A percentile compares a stretch with the other conserved stretches of the same genome.
Evolutionary conservation across 2,113 vertebrate genomes (phyloP).

Genomic region (Chlamydotis undulata): DNA sequence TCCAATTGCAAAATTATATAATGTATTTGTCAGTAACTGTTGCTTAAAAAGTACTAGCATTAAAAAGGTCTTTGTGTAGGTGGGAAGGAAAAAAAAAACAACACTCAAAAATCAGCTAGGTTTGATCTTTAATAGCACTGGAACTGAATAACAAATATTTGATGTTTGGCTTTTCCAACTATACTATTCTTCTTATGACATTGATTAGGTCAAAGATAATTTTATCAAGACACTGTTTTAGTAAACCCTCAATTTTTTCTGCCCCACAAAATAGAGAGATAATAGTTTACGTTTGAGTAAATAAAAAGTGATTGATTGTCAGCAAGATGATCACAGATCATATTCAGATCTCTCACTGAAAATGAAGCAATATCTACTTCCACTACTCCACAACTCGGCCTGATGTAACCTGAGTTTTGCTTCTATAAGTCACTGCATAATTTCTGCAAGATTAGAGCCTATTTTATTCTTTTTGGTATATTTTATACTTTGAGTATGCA

Average conservation of each 20-base stretch:
- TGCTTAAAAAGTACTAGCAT: background rate
- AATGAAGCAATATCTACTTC: background rate
- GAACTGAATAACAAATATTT: background rate
- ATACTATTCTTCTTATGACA: background rate
- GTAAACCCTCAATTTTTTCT: background rate
- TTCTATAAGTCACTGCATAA: background rate
- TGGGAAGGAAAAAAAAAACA: background rate
- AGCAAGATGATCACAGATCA: background rate
- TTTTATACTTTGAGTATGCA: background rate
- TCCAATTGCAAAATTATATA: background rate
- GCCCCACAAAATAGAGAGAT: background rate
- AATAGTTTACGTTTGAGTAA: background rate
- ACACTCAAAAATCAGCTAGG: background rate
- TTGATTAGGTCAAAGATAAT: background rate
- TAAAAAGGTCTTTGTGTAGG: background rate
- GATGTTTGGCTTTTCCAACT: background rate
- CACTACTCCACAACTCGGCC: background rate
- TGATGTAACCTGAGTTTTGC: background rate
- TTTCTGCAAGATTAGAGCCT: background rate
- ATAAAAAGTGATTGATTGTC: background rate
- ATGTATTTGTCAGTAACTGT: background rate
- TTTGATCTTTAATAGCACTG: background rate
- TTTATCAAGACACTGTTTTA: background rate
- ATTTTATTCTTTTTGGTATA: background rate
- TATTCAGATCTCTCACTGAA: background rate